phyloP scores from a whole-genome alignment of 2,888 invertebrate species.

The Andrena fulva region DNA sequence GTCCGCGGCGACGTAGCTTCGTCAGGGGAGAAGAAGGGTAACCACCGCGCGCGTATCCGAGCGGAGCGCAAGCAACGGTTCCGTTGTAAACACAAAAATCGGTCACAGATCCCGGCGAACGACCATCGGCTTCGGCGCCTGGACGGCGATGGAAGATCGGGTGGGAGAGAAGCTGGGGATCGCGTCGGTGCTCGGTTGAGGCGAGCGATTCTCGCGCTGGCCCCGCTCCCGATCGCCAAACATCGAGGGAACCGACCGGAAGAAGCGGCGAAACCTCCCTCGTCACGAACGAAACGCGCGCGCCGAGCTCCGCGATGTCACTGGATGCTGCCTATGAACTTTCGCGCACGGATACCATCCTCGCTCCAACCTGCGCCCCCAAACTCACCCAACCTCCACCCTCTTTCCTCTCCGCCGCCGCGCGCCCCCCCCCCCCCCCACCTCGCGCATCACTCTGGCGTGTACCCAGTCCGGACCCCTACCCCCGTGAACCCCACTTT shows the following conservation, averaged over 20 bases:
- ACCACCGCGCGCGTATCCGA: constrained; percentile 22
- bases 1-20: not conserved
- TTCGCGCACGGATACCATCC: constrained; percentile 72
- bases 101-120: not conserved
- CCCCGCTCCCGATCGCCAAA: constrained; percentile 7
- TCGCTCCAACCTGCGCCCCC: constrained; percentile 58
- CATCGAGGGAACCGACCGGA: constrained; percentile 12
- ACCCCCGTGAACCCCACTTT: constrained; percentile 11
- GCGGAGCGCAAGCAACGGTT: not conserved
- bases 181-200: not conserved
- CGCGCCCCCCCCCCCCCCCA: constrained; percentile 15
- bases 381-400: constrained; percentile 39
- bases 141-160: not conserved
- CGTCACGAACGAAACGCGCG: constrained; percentile 71
- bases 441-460: constrained; percentile 35
- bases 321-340: constrained; percentile 78
- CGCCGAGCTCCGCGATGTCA: constrained; percentile 80
- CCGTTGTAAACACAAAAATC: not conserved
- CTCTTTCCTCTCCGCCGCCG: not conserved
- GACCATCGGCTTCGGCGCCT: not conserved
- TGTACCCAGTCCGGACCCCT: constrained; percentile 43
- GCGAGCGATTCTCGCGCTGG: not conserved
- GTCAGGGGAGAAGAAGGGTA: too few species aligned
- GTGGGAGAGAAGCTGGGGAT: not conserved
- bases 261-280: constrained; percentile 8